Conservation (phyloP, 2,113 vertebrate species). For the Epinephelus lanceolatus region DNA sequence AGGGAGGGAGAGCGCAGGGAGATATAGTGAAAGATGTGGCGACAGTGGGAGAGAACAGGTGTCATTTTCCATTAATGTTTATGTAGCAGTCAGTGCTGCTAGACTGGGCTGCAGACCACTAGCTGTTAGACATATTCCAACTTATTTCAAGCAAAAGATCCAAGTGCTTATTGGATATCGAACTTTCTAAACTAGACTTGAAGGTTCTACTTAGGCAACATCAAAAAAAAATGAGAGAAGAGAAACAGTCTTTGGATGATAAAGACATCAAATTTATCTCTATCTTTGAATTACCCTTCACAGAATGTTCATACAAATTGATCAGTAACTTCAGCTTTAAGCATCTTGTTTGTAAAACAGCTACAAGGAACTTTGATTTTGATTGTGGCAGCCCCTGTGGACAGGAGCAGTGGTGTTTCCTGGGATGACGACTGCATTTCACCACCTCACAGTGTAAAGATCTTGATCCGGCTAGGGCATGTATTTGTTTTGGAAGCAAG, state of each 20-base stretch:
- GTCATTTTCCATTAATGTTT: not conserved
- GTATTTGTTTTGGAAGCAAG: too few species aligned
- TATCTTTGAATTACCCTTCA: not conserved
- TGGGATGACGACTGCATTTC: too few species aligned
- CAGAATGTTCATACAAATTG: not conserved
- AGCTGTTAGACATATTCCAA: not conserved
- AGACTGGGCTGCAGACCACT: not conserved
- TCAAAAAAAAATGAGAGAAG: not conserved
- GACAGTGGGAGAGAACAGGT: not conserved
- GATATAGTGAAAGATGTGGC: conserved; percentile 9
- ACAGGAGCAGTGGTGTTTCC: too few species aligned
- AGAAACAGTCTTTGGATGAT: not conserved
- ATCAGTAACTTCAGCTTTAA: not conserved
- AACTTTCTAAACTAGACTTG: not conserved
- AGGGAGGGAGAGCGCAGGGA: not conserved
- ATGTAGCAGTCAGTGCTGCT: not conserved
- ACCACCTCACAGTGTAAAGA: too few species aligned
- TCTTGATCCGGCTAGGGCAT: too few species aligned
- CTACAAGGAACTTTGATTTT: too few species aligned
- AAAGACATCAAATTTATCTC: not conserved
- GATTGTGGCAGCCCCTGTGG: too few species aligned
- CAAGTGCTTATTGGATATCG: not conserved
- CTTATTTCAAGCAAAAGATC: not conserved
- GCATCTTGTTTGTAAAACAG: not conserved
- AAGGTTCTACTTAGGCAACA: not conserved